phyloP scores from a whole-genome alignment of 2,888 invertebrate genomes.

The Polydrusus tereticollis region DNA sequence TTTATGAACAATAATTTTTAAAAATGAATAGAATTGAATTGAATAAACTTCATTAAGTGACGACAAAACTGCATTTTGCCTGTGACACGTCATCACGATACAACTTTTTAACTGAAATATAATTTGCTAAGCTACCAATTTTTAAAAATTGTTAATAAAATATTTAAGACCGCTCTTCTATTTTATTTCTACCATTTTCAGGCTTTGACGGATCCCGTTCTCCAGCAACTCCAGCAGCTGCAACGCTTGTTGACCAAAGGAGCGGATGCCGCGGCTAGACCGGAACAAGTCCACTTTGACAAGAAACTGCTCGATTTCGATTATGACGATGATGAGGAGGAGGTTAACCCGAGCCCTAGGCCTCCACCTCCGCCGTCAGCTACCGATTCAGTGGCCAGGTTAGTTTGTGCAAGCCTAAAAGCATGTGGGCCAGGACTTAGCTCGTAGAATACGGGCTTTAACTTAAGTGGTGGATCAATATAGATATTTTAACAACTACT shows the following conservation, averaged over 20 bases:
- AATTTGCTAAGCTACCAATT: too few species aligned
- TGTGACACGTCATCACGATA: too few species aligned
- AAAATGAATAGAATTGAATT: too few species aligned
- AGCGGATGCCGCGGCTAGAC: slow-evolving; percentile 62
- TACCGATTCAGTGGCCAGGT: slow-evolving; percentile 56
- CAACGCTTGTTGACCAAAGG: slow-evolving; percentile 71
- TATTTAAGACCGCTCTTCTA: not conserved
- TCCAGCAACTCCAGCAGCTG: slow-evolving; percentile 73
- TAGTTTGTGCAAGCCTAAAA: slow-evolving; percentile 33
- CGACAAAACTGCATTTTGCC: too few species aligned
- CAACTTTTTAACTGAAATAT: too few species aligned
- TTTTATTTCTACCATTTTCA: slow-evolving; percentile 38
- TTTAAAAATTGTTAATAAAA: too few species aligned
- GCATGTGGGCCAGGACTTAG: too few species aligned
- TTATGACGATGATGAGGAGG: slow-evolving; percentile 94
- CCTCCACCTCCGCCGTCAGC: slow-evolving; percentile 52
- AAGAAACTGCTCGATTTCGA: slow-evolving; percentile 91
- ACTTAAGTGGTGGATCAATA: too few species aligned
- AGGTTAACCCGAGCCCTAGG: slow-evolving; percentile 70
- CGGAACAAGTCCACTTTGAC: slow-evolving; percentile 79
- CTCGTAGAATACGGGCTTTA: too few species aligned
- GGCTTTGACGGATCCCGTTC: slow-evolving; percentile 63
- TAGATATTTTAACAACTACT: too few species aligned
- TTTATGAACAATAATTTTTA: too few species aligned
- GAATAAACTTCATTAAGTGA: too few species aligned